Conservation (phyloP, 2,797 vertebrate species). For the Hemibagrus guttatus region DNA sequence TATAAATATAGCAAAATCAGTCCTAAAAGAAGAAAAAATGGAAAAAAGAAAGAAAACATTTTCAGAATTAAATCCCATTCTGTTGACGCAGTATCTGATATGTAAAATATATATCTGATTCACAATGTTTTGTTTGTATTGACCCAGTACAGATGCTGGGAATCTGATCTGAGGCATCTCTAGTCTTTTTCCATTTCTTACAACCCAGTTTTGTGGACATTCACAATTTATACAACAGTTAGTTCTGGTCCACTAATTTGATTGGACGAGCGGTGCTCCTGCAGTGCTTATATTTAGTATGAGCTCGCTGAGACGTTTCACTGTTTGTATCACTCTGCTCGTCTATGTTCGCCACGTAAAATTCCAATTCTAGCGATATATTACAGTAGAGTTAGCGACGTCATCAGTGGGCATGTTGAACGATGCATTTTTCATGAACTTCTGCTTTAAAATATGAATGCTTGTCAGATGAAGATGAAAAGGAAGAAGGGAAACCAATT, state of each 20-base stretch:
- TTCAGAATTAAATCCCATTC: neutral
- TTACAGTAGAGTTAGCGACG: neutral
- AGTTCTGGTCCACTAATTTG: slow-evolving; percentile 14
- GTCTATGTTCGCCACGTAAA: neutral
- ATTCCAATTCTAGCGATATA: slow-evolving; percentile 1
- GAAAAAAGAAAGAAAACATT: neutral
- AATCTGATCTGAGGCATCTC: neutral
- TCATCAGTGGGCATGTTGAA: neutral
- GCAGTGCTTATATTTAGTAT: neutral
- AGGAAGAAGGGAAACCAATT: neutral
- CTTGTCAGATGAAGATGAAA: neutral
- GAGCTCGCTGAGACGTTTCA: neutral
- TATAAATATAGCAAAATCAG: slow-evolving; percentile 2
- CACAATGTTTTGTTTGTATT: neutral
- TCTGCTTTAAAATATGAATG: neutral
- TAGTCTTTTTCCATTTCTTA: neutral
- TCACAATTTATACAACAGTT: slow-evolving; percentile 10
- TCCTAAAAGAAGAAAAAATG: neutral
- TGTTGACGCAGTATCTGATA: neutral
- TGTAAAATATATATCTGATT: neutral
- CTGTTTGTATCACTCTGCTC: neutral
- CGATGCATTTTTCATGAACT: neutral
- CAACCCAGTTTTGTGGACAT: neutral
- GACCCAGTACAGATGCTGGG: neutral
- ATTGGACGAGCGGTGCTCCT: neutral